phyloP scores from a whole-genome alignment of 2,113 vertebrate genomes.

The Corythornis vintsioides region DNA sequence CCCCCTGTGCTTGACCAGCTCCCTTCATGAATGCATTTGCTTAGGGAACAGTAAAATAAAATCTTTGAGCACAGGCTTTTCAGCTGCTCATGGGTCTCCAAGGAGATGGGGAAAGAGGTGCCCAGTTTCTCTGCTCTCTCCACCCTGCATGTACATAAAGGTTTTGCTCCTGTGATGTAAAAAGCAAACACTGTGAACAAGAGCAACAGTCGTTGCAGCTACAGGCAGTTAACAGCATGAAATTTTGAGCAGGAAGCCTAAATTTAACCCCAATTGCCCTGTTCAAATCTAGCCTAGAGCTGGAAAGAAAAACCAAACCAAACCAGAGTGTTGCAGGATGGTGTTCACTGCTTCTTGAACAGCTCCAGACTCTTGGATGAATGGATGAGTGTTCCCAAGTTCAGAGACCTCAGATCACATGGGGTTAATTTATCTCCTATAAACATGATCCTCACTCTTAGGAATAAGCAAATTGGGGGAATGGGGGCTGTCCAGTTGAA shows the following conservation, averaged over 20 bases:
- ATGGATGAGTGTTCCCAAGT: neutral
- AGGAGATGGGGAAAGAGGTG: neutral
- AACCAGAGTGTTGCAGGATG: neutral
- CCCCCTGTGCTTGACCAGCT: neutral
- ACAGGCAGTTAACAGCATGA: neutral
- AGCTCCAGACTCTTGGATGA: neutral
- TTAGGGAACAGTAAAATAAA: neutral
- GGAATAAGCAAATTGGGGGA: neutral
- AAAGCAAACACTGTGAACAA: neutral
- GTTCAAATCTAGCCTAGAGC: neutral
- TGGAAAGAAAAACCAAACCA: neutral
- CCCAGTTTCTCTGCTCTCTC: neutral
- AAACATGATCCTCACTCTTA: neutral
- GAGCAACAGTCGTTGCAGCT: neutral
- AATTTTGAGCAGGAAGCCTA: neutral
- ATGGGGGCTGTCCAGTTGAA: neutral
- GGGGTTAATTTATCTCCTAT: neutral
- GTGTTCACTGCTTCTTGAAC: neutral
- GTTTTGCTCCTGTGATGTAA: neutral
- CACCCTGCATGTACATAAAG: rapidly evolving
- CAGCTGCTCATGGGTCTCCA: neutral
- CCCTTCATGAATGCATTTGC: neutral
- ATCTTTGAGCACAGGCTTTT: neutral
- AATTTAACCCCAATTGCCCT: neutral
- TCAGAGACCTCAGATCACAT: neutral